These are phyloP conservation scores for Lepidochitona cinerea DNA, from an alignment of 2,888 invertebrate species.

Conservation along the genomic window DNA sequence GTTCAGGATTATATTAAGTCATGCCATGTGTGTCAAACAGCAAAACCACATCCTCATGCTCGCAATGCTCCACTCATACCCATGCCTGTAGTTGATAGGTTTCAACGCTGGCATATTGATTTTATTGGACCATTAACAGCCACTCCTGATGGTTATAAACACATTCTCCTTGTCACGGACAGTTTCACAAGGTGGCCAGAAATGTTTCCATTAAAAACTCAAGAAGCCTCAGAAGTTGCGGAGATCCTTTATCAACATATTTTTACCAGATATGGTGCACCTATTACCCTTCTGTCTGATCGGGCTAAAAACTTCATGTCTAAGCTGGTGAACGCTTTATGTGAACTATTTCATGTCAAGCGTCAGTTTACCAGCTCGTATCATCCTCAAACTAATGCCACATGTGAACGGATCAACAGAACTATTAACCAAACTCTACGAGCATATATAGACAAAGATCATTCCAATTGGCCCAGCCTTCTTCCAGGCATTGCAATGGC, in stretches of 20 bases:
- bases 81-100: constrained; percentile 21
- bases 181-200: not conserved
- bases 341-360: not conserved
- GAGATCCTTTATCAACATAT: not conserved
- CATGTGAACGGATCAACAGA: constrained; percentile 15
- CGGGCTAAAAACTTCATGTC: not conserved
- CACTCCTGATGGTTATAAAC: constrained; percentile 77
- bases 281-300: not conserved
- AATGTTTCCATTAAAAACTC: not conserved
- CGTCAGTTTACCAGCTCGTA: not conserved
- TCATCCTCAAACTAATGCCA: not conserved
- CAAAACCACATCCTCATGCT: not conserved
- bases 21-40: constrained; percentile 20
- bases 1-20: constrained; percentile 13
- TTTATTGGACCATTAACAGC: constrained; percentile 29
- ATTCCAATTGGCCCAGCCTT: constrained; percentile 23
- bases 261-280: not conserved
- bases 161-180: constrained; percentile 31
- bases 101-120: constrained; percentile 28
- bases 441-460: constrained; percentile 25
- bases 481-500: constrained; percentile 26
- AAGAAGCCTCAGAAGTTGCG: not conserved
- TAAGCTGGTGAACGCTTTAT: not conserved
- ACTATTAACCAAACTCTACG: constrained; percentile 19
- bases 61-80: constrained; percentile 10